A percentile compares a stretch with the other conserved stretches of the same genome.
These are phyloP conservation scores for Gnatocerus cornutus DNA, from an alignment of 2,888 invertebrate genomes.

Conservation along the genomic window DNA sequence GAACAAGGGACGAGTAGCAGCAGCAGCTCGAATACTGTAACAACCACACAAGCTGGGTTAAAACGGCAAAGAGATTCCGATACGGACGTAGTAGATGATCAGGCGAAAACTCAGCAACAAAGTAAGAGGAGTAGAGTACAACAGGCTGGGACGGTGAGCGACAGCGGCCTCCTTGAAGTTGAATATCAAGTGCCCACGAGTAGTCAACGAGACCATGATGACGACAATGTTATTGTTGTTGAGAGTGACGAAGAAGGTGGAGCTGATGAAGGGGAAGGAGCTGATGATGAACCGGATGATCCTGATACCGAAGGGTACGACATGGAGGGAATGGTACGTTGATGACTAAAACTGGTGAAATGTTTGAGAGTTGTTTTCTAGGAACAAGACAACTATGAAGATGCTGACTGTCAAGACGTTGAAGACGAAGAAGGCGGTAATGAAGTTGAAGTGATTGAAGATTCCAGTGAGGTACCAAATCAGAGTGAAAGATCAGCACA, in stretches of 20 bases:
- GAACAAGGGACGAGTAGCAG: slow-evolving; percentile 70
- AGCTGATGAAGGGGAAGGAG: slow-evolving; percentile 72
- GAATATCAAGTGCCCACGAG: slow-evolving; percentile 91
- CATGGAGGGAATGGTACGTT: slow-evolving; percentile 70
- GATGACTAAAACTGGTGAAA: slow-evolving; percentile 2
- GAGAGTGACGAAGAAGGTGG: slow-evolving; percentile 88
- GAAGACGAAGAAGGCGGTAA: slow-evolving; percentile 70
- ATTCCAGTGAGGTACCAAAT: slow-evolving; percentile 78
- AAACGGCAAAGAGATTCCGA: slow-evolving; percentile 77
- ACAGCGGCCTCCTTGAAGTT: slow-evolving; percentile 75
- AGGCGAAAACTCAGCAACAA: slow-evolving; percentile 69
- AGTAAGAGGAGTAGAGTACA: slow-evolving; percentile 75
- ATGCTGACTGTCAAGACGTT: slow-evolving; percentile 75
- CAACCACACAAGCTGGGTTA: slow-evolving; percentile 78
- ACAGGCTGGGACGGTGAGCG: slow-evolving; percentile 65
- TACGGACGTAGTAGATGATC: slow-evolving; percentile 72
- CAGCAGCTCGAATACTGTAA: slow-evolving; percentile 80
- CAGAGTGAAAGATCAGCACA: slow-evolving; percentile 71
- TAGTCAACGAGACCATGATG: slow-evolving; percentile 89
- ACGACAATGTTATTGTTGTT: slow-evolving; percentile 79
- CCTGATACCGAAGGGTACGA: slow-evolving; percentile 76
- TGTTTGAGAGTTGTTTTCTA: slow-evolving; percentile 45
- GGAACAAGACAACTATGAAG: slow-evolving; percentile 73
- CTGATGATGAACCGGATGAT: slow-evolving; percentile 73
- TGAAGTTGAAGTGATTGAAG: slow-evolving; percentile 77